Percentiles rank a stretch among this genome's conserved stretches.
phyloP scores from a whole-genome alignment of 2,113 vertebrate genomes.

The Corydoras maculifer region DNA sequence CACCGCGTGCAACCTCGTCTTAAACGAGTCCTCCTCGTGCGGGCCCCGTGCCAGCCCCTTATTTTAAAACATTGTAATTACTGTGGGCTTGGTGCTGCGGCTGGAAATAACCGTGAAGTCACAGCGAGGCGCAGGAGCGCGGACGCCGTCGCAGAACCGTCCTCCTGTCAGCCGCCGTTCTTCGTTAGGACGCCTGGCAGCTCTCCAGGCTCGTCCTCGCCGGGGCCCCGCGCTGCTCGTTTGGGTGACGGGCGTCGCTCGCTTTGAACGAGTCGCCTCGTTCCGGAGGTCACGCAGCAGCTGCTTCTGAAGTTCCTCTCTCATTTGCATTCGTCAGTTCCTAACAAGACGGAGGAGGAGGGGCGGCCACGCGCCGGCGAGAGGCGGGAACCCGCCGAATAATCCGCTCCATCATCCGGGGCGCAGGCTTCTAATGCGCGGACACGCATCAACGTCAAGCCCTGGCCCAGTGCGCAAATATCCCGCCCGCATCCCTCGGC shows the following conservation, averaged over 20 bases:
- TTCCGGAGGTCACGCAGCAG: conserved; percentile 30
- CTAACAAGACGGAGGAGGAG: conserved; percentile 29
- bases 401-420: conserved; percentile 33
- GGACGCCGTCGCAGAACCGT: conserved; percentile 11
- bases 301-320: conserved; percentile 30
- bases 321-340: conserved; percentile 46
- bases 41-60: conserved; percentile 37
- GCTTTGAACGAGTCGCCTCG: conserved; percentile 25
- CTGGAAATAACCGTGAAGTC: conserved; percentile 61
- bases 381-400: conserved; percentile 15
- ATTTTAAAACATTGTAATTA: conserved; percentile 54
- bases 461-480: conserved; percentile 22
- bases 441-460: conserved; percentile 28
- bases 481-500: conserved; percentile 6
- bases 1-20: conserved; percentile 54
- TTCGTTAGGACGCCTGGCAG: conserved; percentile 1
- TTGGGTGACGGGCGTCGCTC: conserved; percentile 13
- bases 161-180: conserved; percentile 1
- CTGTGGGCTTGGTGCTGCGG: conserved; percentile 45
- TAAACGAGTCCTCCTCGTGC: conserved; percentile 52
- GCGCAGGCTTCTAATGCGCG: conserved; percentile 39
- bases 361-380: conserved; percentile 8
- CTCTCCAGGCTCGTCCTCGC: conserved; percentile 6
- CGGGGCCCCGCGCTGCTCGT: conserved; percentile 10
- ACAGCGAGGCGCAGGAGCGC: conserved; percentile 46